A percentile compares a stretch with the other conserved stretches of the same genome.
These are phyloP conservation scores for Porites rus DNA, from an alignment of 92 coral and sea anemone genomes.

Conservation along the genomic window DNA sequence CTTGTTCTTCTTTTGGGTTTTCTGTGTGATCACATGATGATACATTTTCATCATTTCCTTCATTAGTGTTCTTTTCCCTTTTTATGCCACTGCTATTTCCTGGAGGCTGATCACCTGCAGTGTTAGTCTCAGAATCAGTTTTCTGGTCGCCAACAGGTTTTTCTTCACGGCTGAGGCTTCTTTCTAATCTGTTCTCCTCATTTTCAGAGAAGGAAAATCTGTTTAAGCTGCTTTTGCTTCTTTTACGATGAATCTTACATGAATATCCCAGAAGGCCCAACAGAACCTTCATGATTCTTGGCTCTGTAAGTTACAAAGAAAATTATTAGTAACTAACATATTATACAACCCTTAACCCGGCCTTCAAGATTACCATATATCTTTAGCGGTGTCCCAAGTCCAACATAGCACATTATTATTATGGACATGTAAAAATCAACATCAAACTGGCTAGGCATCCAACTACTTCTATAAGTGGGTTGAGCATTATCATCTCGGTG, in stretches of 20 bases:
- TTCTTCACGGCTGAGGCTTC: slow-evolving; percentile 32
- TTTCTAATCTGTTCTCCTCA: slow-evolving; percentile 35
- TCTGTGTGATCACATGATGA: not conserved
- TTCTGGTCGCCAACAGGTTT: not conserved
- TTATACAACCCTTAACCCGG: not conserved
- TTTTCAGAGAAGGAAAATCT: slow-evolving; percentile 75
- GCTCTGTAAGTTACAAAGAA: slow-evolving; percentile 52
- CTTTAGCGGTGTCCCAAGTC: no score
- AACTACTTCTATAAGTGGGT: no score
- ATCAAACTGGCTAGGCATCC: no score
- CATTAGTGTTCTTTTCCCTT: not conserved
- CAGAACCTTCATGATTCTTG: slow-evolving; percentile 86
- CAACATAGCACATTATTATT: no score
- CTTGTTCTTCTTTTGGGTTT: not conserved
- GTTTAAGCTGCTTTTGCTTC: slow-evolving; percentile 63
- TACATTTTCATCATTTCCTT: not conserved
- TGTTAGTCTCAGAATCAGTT: not conserved
- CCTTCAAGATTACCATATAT: no score
- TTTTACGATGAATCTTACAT: slow-evolving; percentile 84
- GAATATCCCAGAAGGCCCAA: slow-evolving; percentile 89
- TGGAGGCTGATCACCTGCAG: not conserved
- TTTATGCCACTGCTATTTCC: not conserved
- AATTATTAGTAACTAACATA: not conserved
- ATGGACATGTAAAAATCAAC: no score
- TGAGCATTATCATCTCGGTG: no score